Conservation (phyloP, 92 coral and sea anemone species). For the Porites cylindrica region DNA sequence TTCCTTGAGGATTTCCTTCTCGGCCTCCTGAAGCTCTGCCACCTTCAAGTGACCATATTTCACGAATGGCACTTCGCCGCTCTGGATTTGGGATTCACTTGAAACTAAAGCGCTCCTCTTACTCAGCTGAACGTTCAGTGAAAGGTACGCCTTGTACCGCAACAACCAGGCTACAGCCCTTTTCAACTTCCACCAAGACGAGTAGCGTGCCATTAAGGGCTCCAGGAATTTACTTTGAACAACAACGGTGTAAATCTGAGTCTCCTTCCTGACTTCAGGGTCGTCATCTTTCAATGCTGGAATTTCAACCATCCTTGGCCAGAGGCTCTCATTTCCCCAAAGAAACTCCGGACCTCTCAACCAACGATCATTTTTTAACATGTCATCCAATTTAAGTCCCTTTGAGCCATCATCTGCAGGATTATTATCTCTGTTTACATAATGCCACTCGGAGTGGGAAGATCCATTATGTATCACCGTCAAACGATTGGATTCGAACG, state of each 20-base stretch:
- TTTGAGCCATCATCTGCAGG: conserved; percentile 68
- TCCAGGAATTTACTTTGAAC: too few relatives aligned
- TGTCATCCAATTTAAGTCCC: conserved; percentile 52
- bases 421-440: conserved; percentile 59
- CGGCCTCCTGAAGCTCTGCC: conserved; percentile 48
- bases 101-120: background rate
- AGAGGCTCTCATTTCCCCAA: conserved; percentile 58
- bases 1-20: conserved; percentile 31
- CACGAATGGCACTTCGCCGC: background rate
- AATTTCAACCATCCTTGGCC: conserved; percentile 48
- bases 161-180: conserved; percentile 51
- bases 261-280: conserved; percentile 66
- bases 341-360: conserved; percentile 64
- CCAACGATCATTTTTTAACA: conserved; percentile 61
- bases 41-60: conserved; percentile 23
- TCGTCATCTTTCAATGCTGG: conserved; percentile 62
- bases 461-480: conserved; percentile 49
- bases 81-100: background rate
- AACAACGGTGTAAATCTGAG: conserved; percentile 19
- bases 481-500: conserved; percentile 69
- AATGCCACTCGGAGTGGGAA: conserved; percentile 44
- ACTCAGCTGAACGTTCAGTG: background rate
- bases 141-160: conserved; percentile 44
- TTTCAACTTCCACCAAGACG: conserved; percentile 46
- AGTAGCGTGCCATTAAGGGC: background rate